Base-by-base conservation (phyloP, 2,113 vertebrate genomes). In the Halichoerus grypus region DNA sequence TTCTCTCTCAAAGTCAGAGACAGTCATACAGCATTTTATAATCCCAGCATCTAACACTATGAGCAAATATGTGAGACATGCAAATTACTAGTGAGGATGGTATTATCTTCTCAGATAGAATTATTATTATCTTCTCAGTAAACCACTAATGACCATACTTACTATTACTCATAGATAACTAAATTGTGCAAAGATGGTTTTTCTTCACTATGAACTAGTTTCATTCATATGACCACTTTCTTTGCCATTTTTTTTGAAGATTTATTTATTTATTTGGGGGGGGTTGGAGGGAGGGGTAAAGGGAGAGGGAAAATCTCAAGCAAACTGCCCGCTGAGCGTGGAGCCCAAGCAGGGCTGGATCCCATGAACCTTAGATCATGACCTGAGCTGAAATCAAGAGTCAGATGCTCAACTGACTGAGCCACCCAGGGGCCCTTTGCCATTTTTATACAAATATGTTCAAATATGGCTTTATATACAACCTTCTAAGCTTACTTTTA, bases 1-100 rank as follows among this genome's bases (percentile, higher is more conserved):
- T 76, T 97, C 31, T 74, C 80, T 97, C 69, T 77, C 59, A 95
- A 94, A 55, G n/a, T 89, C 82, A 72, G 31, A 79, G 19, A 59
- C 3, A 22, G 39, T 91, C 57, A 80, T 46, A 88, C 0, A 74
- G 24, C 13, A 89, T 72, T 96, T 93, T 77, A 90, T 87, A 89
- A 89, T 24, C 4, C 42, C 8, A 91, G 14, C 63, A 79, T n/a
- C 55, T 72, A 94, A 84, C 28, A 77, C 14, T 67, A 55, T n/a
- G n/a, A 77, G 39, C 72, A 33, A 76, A 95, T 59, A 86, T 7
- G n/a, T 4, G 3, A 59, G 67, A 28, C 79, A 96, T 36, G 22
- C 63, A 92, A 86, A 95, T 61, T 65, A 94, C 55, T 72, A 36
- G 0, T 88, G 36, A 71, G 26, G 9, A 91, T 33, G 22, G 46